Evolutionary conservation across 2,888 invertebrate genomes (phyloP), one percentile per base, ranked within the genome.

Genomic region (Achlya flavicornis): DNA sequence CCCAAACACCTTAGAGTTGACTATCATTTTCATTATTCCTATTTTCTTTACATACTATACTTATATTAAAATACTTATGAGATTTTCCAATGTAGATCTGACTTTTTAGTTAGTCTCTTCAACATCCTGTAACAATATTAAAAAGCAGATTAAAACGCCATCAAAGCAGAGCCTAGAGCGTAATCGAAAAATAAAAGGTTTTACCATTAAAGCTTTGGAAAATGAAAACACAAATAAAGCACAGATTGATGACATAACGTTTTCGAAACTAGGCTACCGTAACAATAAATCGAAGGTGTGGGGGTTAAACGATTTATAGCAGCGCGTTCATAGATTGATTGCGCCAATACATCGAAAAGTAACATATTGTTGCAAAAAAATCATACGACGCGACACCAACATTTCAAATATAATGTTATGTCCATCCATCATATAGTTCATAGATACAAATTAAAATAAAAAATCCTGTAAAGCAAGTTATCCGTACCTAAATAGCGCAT

Each of bases 51-150:
- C 19, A 16, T 48, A 16, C 16, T 48, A 48, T 16, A 10, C 48
- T 16, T 48, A 48, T 16, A 16, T 46, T n/a, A n/a, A 41, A 46
- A 46, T 46, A 46, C n/a, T 46, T 46, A n/a, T 46, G 12, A 43
- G 11, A 19, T 60, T n/a, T 11, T 62, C 58, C 41, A 41, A 41
- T 4, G 41, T 12, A 12, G 41, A 41, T 60, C 41, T 61, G 33
- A 69, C 64, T 65, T 70, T n/a, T 85, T 75, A 88, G 69, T 80
- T 86, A 74, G 84, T 89, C 71, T 90, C 90, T 69, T 90, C 90
- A 65, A 84, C 65, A 66, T 90, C 90, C 90, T 90, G 85, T 53
- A 81, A 85, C 75, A 73, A 71, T 19, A 43, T 11, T 41, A 19
- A 19, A 0, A 53, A 14, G 26, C 26, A 26, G 4, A 14, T n/a